phyloP scores from a whole-genome alignment of 1,140 invertebrate genomes.

The Lasioglossum albipes region DNA sequence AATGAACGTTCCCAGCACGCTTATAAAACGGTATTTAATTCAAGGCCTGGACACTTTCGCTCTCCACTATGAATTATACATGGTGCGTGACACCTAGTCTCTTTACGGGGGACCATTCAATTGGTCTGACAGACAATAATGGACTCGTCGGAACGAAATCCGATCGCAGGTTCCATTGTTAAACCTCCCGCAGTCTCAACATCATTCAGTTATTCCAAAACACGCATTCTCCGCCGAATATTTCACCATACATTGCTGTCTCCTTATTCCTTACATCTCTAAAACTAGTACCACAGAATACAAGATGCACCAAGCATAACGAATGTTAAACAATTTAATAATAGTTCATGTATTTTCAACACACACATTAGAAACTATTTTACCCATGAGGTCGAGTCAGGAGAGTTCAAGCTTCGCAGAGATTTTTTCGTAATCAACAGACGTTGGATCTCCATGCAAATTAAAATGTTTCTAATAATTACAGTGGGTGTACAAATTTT shows the following conservation, averaged over 20 bases:
- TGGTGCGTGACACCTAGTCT: conserved; percentile 1
- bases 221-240: neutral
- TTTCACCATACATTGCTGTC: neutral
- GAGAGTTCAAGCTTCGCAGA: neutral
- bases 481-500: too few species aligned
- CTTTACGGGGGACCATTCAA: neutral
- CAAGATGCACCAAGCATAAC: neutral
- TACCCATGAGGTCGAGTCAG: neutral
- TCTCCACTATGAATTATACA: conserved; percentile 48
- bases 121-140: neutral
- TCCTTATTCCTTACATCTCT: neutral
- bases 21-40: conserved; percentile 8
- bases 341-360: conserved; percentile 14
- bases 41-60: conserved; percentile 31
- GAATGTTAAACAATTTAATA: neutral
- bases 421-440: too few species aligned
- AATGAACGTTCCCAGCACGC: neutral
- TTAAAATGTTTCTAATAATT: too few species aligned
- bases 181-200: too few species aligned
- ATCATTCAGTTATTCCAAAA: neutral
- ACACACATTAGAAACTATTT: neutral
- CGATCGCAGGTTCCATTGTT: neutral
- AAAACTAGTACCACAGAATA: neutral
- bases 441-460: too few species aligned
- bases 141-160: neutral